These are phyloP conservation scores for Hippocampus zosterae DNA, from an alignment of 2,113 vertebrate genomes.

Conservation along the genomic window DNA sequence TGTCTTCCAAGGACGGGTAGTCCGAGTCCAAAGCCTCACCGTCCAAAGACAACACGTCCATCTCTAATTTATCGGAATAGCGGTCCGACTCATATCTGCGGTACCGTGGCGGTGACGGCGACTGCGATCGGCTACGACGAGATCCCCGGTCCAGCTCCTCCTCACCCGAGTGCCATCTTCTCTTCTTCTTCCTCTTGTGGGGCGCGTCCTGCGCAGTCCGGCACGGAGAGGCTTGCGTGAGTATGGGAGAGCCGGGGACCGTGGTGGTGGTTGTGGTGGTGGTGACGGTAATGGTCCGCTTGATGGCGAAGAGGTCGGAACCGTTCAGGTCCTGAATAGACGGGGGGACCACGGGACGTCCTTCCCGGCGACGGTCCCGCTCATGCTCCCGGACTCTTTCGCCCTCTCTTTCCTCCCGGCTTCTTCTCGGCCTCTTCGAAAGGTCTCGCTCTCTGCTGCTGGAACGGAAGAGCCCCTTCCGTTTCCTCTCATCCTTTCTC, in stretches of 20 bases:
- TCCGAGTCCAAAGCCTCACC: slow-evolving; percentile 77
- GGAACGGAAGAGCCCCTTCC: slow-evolving; percentile 43
- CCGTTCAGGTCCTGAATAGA: slow-evolving; percentile 92
- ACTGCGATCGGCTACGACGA: slow-evolving; percentile 54
- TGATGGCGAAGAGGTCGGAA: slow-evolving; percentile 88
- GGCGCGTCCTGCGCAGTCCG: slow-evolving; percentile 60
- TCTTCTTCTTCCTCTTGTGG: slow-evolving; percentile 71
- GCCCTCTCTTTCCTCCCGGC: slow-evolving; percentile 46
- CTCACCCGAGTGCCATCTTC: slow-evolving; percentile 56
- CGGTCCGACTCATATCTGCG: slow-evolving; percentile 69
- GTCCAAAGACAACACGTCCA: slow-evolving; percentile 72
- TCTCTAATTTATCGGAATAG: slow-evolving; percentile 67
- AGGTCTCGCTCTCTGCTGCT: slow-evolving; percentile 63
- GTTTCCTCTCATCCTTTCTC: slow-evolving; percentile 56
- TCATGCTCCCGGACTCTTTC: slow-evolving; percentile 49
- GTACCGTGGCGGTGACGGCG: slow-evolving; percentile 56
- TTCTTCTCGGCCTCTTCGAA: slow-evolving; percentile 54
- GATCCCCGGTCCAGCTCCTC: slow-evolving; percentile 58
- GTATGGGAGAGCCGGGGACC: slow-evolving; percentile 69
- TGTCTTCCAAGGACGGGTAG: slow-evolving; percentile 75
- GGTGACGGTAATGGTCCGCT: slow-evolving; percentile 88
- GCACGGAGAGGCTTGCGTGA: slow-evolving; percentile 56
- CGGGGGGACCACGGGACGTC: slow-evolving; percentile 81
- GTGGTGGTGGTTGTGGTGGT: slow-evolving; percentile 68
- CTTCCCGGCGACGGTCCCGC: slow-evolving; percentile 66